These are phyloP conservation scores for Mimumesa dahlbomi DNA, from an alignment of 2,888 invertebrate species.

Conservation along the genomic window DNA sequence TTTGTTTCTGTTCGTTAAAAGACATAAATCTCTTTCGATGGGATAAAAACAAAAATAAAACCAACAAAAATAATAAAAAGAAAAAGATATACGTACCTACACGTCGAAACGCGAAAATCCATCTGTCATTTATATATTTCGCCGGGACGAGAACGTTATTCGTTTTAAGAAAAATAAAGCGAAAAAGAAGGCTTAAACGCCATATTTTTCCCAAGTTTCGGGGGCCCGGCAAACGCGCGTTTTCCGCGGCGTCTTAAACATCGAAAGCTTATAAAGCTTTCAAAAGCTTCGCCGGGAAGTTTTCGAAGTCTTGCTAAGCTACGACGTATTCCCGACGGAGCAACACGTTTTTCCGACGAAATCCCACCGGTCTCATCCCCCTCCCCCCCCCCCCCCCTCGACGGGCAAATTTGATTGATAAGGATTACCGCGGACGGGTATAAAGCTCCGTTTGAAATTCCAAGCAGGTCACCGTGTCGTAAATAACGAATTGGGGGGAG, in stretches of 20 bases:
- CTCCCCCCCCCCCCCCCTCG: constrained; percentile 7
- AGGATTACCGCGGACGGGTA: constrained; percentile 41
- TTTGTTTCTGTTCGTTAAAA: too few species aligned
- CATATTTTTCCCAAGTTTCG: neutral
- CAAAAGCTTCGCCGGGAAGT: constrained; percentile 14
- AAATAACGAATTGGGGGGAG: constrained; percentile 29
- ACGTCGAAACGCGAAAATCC: neutral
- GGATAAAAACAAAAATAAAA: too few species aligned
- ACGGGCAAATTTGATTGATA: constrained; percentile 53
- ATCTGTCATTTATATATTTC: too few species aligned
- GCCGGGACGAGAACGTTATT: too few species aligned
- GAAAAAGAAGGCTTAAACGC: neutral
- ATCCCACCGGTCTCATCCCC: constrained; percentile 18
- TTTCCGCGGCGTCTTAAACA: constrained; percentile 8
- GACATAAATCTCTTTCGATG: too few species aligned
- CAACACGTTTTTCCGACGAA: constrained; percentile 37
- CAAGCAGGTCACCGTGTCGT: constrained; percentile 23
- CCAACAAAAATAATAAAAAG: too few species aligned
- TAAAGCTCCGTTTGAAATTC: constrained; percentile 38
- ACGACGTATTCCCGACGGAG: constrained; percentile 24
- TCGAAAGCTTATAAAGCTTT: constrained; percentile 41
- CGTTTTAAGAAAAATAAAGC: too few species aligned
- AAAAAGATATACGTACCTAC: too few species aligned
- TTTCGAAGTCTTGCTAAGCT: constrained; percentile 21
- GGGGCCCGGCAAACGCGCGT: neutral